Percentiles rank a stretch among this genome's conserved stretches.
Conservation (phyloP, 2,888 invertebrate species). For the Linnaemya vulpina region DNA sequence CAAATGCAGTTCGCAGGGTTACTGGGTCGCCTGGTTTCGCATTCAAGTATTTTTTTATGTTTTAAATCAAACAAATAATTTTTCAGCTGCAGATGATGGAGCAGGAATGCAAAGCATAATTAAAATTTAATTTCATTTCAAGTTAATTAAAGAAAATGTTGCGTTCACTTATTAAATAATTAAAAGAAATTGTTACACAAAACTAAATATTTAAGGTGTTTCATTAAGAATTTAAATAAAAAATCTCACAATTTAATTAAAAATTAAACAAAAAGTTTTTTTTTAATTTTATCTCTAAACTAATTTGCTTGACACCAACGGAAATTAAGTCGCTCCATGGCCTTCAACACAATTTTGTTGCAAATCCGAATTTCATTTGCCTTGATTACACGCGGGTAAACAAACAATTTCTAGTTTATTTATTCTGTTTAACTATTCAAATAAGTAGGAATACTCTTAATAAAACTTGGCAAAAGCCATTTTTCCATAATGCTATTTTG, state of each 20-base stretch:
- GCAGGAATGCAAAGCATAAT: too few relatives aligned
- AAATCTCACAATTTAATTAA: too few relatives aligned
- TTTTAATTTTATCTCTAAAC: too few relatives aligned
- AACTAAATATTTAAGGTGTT: too few relatives aligned
- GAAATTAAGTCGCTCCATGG: slow-evolving; percentile 36
- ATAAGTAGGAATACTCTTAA: slow-evolving; percentile 2
- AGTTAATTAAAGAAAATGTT: too few relatives aligned
- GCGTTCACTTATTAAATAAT: not conserved
- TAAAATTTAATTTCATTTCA: too few relatives aligned
- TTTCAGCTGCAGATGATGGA: too few relatives aligned
- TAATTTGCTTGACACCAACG: slow-evolving; percentile 2
- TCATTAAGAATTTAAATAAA: too few relatives aligned
- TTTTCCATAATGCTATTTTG: slow-evolving; percentile 27
- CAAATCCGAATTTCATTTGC: not conserved
- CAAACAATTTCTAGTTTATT: slow-evolving; percentile 1
- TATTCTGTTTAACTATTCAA: not conserved
- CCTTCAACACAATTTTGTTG: not conserved
- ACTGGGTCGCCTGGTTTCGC: not conserved
- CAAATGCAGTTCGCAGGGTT: not conserved
- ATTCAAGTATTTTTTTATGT: not conserved
- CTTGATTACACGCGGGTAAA: not conserved
- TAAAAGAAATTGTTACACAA: too few relatives aligned
- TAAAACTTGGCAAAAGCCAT: not conserved
- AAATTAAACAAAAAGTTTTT: too few relatives aligned
- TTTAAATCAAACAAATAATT: not conserved